Base-by-base conservation (phyloP, 2,888 invertebrate species). In the Elmis aenea region DNA sequence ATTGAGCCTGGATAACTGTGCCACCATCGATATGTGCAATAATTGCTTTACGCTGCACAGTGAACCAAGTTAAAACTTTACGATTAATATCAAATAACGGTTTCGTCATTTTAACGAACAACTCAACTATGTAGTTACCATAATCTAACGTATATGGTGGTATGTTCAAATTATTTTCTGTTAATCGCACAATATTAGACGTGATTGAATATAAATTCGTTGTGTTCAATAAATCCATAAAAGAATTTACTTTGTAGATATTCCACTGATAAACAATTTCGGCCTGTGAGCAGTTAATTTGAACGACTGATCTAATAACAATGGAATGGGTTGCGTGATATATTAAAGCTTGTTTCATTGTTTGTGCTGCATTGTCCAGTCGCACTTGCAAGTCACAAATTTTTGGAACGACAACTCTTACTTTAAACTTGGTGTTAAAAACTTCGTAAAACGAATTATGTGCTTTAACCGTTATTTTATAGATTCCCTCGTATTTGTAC, bases 21-120 rank as follows among this genome's bases (percentile, higher is more conserved):
- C 35, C 35, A 6, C 28, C 28, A 3, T 35, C 16, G n/a, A 35
- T 35, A 10, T 35, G 35, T 5, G 28, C 28, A 16, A 35, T 8
- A 3, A 28, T 12, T 5, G 28, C 5, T 11, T 9, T 28, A 16
- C 16, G 28, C 2, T 14, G 3, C n/a, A 35, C 10, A 2, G 1
- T 5, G 2, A 35, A 28, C 23, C 18, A 23, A 2, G 13, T 35
- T 5, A 8, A 13, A 5, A 11, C n/a, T 11, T 23, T 8, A n/a
- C 9, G 5, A 6, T 18, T 5, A 2, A 23, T n/a, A 3, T 13
- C 23, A 2, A 5, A 3, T 3, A 14, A n/a, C 1, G 35, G 35
- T 11, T 23, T 22, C 6, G 21, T 12, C 12, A 35, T 35, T 10
- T 5, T 6, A 15, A 35, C 23, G 9, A 6, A 2, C n/a, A 35